Base-by-base conservation (phyloP, 2,888 invertebrate species). In the Amblyteles armatorius region DNA sequence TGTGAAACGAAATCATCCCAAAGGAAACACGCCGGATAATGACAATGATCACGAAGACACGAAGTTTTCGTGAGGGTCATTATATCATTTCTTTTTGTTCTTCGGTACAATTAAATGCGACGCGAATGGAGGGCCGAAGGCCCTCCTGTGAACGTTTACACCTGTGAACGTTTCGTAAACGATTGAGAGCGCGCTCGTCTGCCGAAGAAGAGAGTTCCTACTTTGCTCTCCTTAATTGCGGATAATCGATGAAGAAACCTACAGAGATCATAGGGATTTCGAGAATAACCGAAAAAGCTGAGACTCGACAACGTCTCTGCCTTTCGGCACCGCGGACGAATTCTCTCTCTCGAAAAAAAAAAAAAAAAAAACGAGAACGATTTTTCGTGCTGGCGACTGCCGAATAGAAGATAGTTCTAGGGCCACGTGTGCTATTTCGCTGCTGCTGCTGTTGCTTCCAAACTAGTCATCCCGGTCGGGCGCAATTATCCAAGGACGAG, bases 401-500 rank as follows among this genome's bases (percentile, higher is more conserved):
- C 19, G 50, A 67, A 63, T 57, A 86, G 84, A 82, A 76, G 55
- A 77, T 69, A 48, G 83, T 67, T 77, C 63, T 80, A 63, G 55
- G 48, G 33, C 81, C 77, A 68, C 68, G 85, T 80, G 79, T 26
- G 48, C 67, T 60, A 22, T 78, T 65, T 63, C 52, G 52, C 60
- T 55, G 72, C 57, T 63, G 63, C 6, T 44, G 65, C 72, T 68
- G 72, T 40, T 72, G 63, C 29, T 60, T 57, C 67, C 26, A 65
- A 79, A 79, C 86, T 76, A 85, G 82, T 85, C 80, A 82, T 85
- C 85, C 85, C 83, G 72, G 68, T 82, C 89, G 87, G 88, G 87
- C 89, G 90, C 91, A 92, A 92, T 92, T 92, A 91, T 90, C 90
- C 92, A 92, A 92, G 92, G 92, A 90, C 92, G 90, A 89, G 88